Evolutionary conservation across 2,888 invertebrate genomes (phyloP).

Genomic region (Scaptomyza parva): DNA sequence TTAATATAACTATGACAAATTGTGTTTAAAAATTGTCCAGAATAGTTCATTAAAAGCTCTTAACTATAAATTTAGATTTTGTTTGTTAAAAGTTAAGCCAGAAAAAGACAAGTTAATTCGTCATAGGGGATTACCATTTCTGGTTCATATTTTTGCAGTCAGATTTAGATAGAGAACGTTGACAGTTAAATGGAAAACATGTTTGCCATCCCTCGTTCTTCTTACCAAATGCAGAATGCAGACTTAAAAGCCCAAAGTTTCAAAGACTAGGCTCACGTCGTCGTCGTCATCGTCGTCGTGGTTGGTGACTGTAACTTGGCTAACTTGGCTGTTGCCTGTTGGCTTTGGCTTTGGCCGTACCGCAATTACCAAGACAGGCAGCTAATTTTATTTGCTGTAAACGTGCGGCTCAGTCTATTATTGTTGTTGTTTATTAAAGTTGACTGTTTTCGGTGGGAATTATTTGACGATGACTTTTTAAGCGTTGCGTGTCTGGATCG

Average conservation of each 20-base stretch:
- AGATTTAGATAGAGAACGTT: conserved; percentile 3
- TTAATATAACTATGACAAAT: no score
- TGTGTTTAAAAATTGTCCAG: no score
- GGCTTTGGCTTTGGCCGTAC: conserved; percentile 52
- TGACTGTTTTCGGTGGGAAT: conserved; percentile 62
- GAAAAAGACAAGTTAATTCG: conserved; percentile 10
- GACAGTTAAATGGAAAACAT: conserved; percentile 15
- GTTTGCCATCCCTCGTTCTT: conserved; percentile 45
- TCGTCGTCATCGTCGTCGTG: conserved; percentile 21
- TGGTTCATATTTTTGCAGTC: conserved; percentile 8
- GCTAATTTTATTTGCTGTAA: conserved; percentile 77
- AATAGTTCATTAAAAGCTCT: conserved; percentile 4
- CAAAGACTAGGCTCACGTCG: conserved; percentile 23
- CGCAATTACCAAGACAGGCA: conserved; percentile 78
- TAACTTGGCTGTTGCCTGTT: conserved; percentile 34
- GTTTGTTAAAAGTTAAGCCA: neutral
- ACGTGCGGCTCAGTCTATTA: conserved; percentile 60
- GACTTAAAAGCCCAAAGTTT: conserved; percentile 3
- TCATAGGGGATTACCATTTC: conserved; percentile 11
- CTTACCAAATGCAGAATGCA: conserved; percentile 50
- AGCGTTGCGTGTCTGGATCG: conserved; percentile 62
- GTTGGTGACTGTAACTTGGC: conserved; percentile 47
- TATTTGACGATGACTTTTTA: conserved; percentile 59
- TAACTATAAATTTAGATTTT: conserved; percentile 6
- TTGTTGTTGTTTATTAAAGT: conserved; percentile 23